Base-by-base conservation (phyloP, 1,140 invertebrate genomes). In the Drosophila baimaii region DNA sequence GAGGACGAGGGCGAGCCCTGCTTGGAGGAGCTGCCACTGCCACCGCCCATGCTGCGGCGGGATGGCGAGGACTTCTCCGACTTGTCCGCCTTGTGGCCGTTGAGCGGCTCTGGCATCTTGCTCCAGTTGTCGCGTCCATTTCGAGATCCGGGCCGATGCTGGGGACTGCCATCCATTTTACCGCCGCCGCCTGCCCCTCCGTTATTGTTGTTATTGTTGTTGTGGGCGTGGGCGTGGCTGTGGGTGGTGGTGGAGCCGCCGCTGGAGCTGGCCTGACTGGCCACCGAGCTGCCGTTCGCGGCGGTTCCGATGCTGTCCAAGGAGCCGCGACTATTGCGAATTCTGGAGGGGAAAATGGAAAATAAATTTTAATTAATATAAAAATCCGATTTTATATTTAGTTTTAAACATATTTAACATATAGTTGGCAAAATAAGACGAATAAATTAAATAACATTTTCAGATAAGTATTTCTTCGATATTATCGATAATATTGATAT, bases 1-100 rank as follows among this genome's bases (percentile, higher is more conserved):
- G 79, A 77, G 54, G 93, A 93, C 39, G 93, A 93, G 12, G 94
- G 93, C 19, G 92, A 91, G 51, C 92, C 91, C 65, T 90, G 89
- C 51, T 91, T 91, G n/a, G 93, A 92, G 47, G 93, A 93, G 23
- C 91, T 92, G 41, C 93, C 93, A 63, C 82, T 89, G 15, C 61
- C 80, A 80, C 86, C 64, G 80, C 90, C 66, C 75, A 91, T 63
- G 58, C 78, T 91, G 37, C 91, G 80, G 15, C 90, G 81, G 23
- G 90, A 91, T n/a, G 90, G 88, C 17, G 90, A 91, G 12, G 85
- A 90, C 55, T 91, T 91, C 52, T 90, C 88, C 17, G 89, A 77
- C 25, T 91, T 90, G 13, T 90, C 90, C 37, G 35, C 43, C 58
- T 91, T 91, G 19, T 91, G 89, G 1, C 91, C 91, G 54, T 92